Percentiles rank a stretch among this genome's conserved stretches.
Evolutionary conservation across 2,888 invertebrate genomes (phyloP).

Genomic region (Eucriotettix oculatus): DNA sequence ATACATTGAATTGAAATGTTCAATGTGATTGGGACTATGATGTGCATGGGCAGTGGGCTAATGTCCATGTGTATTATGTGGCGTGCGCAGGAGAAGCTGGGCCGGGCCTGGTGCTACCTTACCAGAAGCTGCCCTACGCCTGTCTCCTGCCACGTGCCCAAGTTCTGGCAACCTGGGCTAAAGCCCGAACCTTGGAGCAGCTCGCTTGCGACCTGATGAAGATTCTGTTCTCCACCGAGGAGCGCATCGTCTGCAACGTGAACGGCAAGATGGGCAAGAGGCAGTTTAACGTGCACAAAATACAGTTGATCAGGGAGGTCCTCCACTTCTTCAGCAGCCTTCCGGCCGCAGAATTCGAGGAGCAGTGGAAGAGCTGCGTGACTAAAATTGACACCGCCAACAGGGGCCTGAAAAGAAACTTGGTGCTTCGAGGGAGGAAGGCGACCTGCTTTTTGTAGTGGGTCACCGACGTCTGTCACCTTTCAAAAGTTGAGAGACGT

Average conservation of each 20-base stretch:
- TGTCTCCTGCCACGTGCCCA: constrained; percentile 27
- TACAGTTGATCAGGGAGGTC: constrained; percentile 27
- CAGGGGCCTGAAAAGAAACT: constrained; percentile 28
- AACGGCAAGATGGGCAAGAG: constrained; percentile 31
- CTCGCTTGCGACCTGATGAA: constrained; percentile 30
- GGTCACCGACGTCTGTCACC: background rate
- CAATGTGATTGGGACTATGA: too few relatives aligned
- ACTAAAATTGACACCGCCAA: constrained; percentile 31
- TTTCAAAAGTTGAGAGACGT: too few relatives aligned
- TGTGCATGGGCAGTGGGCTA: constrained; percentile 3
- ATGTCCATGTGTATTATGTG: constrained; percentile 9
- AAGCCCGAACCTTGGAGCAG: constrained; percentile 28
- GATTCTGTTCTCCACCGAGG: constrained; percentile 27
- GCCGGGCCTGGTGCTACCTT: constrained; percentile 15
- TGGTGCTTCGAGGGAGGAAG: constrained; percentile 18
- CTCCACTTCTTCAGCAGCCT: constrained; percentile 26
- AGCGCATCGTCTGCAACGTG: constrained; percentile 28
- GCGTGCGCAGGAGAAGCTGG: constrained; percentile 7
- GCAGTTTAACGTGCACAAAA: constrained; percentile 29
- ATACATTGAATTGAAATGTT: too few relatives aligned
- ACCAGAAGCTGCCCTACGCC: constrained; percentile 28
- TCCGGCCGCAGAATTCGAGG: constrained; percentile 26
- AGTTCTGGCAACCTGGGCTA: constrained; percentile 27
- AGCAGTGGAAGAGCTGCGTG: constrained; percentile 30
- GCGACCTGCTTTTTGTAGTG: constrained; percentile 9